Evolutionary conservation across 2,888 invertebrate species (phyloP).

Genomic region (Eledona agricola): DNA sequence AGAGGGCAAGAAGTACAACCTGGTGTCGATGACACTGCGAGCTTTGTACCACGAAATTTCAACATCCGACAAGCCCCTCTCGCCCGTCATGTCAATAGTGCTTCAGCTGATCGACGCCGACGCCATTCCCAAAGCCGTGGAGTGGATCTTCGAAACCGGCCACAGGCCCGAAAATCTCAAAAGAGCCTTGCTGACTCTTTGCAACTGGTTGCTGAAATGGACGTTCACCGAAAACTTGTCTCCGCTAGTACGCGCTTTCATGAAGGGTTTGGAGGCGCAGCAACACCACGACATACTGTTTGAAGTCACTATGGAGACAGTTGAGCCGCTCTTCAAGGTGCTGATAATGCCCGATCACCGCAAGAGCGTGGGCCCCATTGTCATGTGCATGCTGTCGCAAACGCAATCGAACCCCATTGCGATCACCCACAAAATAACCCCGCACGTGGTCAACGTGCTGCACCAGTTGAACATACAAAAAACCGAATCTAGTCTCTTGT

Average conservation of each 20-base stretch:
- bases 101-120: constrained; percentile 65
- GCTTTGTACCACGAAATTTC: constrained; percentile 70
- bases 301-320: constrained; percentile 69
- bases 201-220: constrained; percentile 74
- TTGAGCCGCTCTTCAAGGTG: constrained; percentile 68
- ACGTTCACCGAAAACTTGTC: constrained; percentile 71
- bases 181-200: constrained; percentile 71
- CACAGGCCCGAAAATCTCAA: constrained; percentile 66
- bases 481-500: constrained; percentile 61
- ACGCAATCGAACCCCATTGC: constrained; percentile 64
- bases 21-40: constrained; percentile 67
- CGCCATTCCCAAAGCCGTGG: constrained; percentile 60
- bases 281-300: constrained; percentile 62
- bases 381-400: constrained; percentile 71
- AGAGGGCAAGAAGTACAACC: constrained; percentile 61
- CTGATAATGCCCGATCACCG: constrained; percentile 67
- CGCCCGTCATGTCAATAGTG: constrained; percentile 70
- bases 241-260: constrained; percentile 73
- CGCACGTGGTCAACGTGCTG: constrained; percentile 65
- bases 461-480: constrained; percentile 67
- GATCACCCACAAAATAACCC: constrained; percentile 69
- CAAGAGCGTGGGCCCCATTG: constrained; percentile 69
- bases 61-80: constrained; percentile 67
- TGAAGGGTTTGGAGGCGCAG: constrained; percentile 63
- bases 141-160: constrained; percentile 60